Conservation (phyloP, 2,888 invertebrate genomes). For the Therioaphis trifolii region DNA sequence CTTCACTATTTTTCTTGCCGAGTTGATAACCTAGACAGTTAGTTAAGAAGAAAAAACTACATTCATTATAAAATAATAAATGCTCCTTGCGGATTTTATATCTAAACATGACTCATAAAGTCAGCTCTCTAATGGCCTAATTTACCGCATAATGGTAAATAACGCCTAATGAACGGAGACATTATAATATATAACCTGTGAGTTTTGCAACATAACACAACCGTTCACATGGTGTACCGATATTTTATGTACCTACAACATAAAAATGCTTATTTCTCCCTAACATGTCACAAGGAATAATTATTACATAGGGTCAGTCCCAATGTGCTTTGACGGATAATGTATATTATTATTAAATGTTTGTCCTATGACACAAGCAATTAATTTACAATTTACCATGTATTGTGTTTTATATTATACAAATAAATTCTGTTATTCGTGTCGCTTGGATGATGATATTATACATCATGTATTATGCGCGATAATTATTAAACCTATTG, state of each 20-base stretch:
- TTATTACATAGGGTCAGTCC: constrained; percentile 29
- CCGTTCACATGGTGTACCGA: constrained; percentile 11
- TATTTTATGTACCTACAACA: constrained; percentile 7
- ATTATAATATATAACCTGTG: constrained; percentile 37
- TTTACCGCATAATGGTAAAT: constrained; percentile 52
- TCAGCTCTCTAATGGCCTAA: constrained; percentile 47
- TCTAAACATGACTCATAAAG: constrained; percentile 40
- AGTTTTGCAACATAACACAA: constrained; percentile 45
- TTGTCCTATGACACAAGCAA: constrained; percentile 11
- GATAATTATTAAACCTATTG: constrained; percentile 37
- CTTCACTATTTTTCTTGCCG: too few relatives aligned
- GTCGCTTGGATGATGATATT: constrained; percentile 46
- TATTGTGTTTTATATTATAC: constrained; percentile 38
- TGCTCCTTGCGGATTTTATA: constrained; percentile 37
- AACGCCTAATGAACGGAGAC: constrained; percentile 54
- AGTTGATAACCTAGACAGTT: neutral
- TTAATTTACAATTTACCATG: constrained; percentile 46
- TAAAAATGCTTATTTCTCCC: constrained; percentile 29
- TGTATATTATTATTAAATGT: constrained; percentile 30
- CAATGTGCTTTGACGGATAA: constrained; percentile 9
- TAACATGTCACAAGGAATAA: constrained; percentile 2
- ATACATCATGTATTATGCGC: constrained; percentile 1
- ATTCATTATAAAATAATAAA: constrained; percentile 37
- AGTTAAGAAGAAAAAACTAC: neutral
- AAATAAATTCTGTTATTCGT: constrained; percentile 52